Conservation (phyloP, 2,797 vertebrate species). For the Myripristis murdjan region DNA sequence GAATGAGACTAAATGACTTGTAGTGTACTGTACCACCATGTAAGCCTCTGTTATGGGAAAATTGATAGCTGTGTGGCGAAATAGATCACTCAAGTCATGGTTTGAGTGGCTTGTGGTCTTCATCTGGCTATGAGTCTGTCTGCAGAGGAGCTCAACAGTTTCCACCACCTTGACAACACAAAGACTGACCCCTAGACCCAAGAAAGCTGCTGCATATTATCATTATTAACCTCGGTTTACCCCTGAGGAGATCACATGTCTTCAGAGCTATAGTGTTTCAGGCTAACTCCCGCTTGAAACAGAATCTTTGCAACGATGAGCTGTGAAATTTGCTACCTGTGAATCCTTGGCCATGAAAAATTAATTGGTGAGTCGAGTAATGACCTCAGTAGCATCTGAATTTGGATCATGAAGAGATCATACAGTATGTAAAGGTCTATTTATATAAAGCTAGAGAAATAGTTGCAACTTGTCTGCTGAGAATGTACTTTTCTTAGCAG, state of each 20-base stretch:
- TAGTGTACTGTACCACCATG: neutral
- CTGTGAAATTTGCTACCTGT: slow-evolving; percentile 82
- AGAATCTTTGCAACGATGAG: slow-evolving; percentile 71
- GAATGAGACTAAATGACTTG: no score
- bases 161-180: slow-evolving; percentile 47
- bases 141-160: neutral
- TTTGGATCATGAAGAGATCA: slow-evolving; percentile 47
- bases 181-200: slow-evolving; percentile 61
- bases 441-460: slow-evolving; percentile 13
- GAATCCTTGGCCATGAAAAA: slow-evolving; percentile 78
- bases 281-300: slow-evolving; percentile 73
- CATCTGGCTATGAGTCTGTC: slow-evolving; percentile 44
- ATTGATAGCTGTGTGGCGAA: slow-evolving; percentile 19
- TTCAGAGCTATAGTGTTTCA: slow-evolving; percentile 63
- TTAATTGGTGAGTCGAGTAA: slow-evolving; percentile 67
- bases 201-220: slow-evolving; percentile 62
- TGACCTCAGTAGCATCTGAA: slow-evolving; percentile 60
- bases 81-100: slow-evolving; percentile 47
- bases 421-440: slow-evolving; percentile 15
- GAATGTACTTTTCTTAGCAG: neutral
- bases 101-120: slow-evolving; percentile 4
- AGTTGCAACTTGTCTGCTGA: neutral
- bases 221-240: slow-evolving; percentile 72
- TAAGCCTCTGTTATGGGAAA: slow-evolving; percentile 7
- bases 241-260: slow-evolving; percentile 72